phyloP scores from a whole-genome alignment of 2,113 vertebrate species.

The Hyaena hyaena region DNA sequence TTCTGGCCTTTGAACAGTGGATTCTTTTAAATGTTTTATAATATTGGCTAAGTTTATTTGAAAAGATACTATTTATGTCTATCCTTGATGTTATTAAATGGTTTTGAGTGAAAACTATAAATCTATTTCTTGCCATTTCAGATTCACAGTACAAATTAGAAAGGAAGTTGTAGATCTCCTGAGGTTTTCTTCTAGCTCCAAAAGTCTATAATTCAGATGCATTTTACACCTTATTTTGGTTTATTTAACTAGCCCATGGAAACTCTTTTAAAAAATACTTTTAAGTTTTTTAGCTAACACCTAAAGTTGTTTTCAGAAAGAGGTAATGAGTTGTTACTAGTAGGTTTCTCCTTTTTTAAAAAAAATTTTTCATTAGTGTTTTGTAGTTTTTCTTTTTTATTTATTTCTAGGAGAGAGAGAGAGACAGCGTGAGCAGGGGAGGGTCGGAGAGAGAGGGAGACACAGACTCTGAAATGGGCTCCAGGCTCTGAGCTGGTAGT shows the following conservation, averaged over 20 bases:
- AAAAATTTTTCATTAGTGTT: no score
- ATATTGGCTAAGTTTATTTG: constrained; percentile 1
- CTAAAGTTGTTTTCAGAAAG: not conserved
- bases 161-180: not conserved
- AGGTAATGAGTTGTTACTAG: not conserved
- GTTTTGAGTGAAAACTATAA: constrained; percentile 3
- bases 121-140: not conserved
- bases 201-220: not conserved
- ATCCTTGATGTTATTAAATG: not conserved
- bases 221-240: not conserved
- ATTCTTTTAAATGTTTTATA: not conserved
- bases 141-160: not conserved
- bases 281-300: constrained; percentile 61
- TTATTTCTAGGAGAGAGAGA: no score
- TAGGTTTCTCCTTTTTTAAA: not conserved
- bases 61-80: not conserved
- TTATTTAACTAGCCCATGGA: constrained; percentile 15
- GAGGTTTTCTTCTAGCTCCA: not conserved
- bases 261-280: not conserved
- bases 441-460: not conserved
- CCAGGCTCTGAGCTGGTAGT: no score
- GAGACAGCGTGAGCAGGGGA: no score
- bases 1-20: not conserved
- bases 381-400: no score
- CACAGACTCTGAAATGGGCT: no score